phyloP scores from a whole-genome alignment of 2,888 invertebrate genomes.

The Sinodicranocentrus sp. region DNA sequence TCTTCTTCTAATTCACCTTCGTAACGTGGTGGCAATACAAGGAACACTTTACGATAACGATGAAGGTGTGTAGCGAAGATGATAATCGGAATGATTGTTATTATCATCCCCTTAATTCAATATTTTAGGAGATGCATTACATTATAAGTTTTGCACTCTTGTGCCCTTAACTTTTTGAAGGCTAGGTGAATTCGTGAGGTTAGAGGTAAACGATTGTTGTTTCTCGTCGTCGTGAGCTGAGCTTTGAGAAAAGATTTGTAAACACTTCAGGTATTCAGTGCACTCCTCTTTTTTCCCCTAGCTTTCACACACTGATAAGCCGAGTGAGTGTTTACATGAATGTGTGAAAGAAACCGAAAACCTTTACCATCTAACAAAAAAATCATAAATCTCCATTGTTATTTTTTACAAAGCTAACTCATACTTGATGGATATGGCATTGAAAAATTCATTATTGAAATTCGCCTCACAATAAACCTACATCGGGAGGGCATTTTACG shows the following conservation, averaged over 20 bases:
- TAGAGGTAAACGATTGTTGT: background rate
- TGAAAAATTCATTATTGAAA: slow-evolving; percentile 66
- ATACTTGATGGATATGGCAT: slow-evolving; percentile 43
- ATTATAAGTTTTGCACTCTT: background rate
- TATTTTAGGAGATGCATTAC: slow-evolving; percentile 19
- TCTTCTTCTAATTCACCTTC: background rate
- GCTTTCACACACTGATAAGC: slow-evolving; percentile 59
- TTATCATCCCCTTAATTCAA: slow-evolving; percentile 28
- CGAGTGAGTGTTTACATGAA: slow-evolving; percentile 26
- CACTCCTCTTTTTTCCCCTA: slow-evolving; percentile 4
- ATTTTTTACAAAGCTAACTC: background rate
- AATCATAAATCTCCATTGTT: background rate
- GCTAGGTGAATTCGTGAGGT: slow-evolving; percentile 1
- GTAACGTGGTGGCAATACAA: background rate
- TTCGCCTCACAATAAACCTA: slow-evolving; percentile 33
- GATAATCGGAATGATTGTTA: slow-evolving; percentile 23
- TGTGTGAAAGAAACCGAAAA: slow-evolving; percentile 66
- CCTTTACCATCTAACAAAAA: slow-evolving; percentile 7
- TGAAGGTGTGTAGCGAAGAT: slow-evolving; percentile 20
- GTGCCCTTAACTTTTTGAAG: slow-evolving; percentile 28
- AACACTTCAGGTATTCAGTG: background rate
- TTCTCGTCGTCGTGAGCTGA: background rate
- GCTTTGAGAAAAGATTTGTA: background rate
- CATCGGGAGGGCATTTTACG: slow-evolving; percentile 61
- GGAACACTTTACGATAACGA: background rate